Conservation (phyloP, 2,797 vertebrate genomes). For the Decapterus maruadsi region DNA sequence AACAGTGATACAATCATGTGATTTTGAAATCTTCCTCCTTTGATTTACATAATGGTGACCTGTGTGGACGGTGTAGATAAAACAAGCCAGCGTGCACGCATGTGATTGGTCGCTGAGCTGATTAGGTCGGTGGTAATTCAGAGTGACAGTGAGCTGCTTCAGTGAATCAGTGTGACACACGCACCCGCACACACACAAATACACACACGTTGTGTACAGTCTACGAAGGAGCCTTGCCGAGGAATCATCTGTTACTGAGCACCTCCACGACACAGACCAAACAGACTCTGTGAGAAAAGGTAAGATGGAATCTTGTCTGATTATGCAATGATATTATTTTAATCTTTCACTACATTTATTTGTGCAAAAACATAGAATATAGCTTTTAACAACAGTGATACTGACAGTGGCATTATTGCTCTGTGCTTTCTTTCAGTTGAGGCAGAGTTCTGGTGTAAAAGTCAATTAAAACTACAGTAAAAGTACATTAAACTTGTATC, state of each 20-base stretch:
- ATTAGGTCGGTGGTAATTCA: slow-evolving; percentile 74
- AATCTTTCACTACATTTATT: background rate
- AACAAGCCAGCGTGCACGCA: slow-evolving; percentile 41
- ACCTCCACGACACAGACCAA: slow-evolving; percentile 2
- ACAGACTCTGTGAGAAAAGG: slow-evolving; percentile 54
- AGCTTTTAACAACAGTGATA: background rate
- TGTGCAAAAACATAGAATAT: background rate
- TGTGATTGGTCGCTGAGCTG: slow-evolving; percentile 77
- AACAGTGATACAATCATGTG: background rate
- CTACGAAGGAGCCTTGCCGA: slow-evolving; percentile 45
- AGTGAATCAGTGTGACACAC: slow-evolving; percentile 53
- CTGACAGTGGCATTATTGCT: background rate
- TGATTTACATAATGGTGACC: slow-evolving; percentile 12
- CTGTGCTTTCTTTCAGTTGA: background rate
- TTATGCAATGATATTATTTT: background rate
- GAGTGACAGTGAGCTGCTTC: slow-evolving; percentile 78
- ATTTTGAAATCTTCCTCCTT: slow-evolving; percentile 3
- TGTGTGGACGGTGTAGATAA: slow-evolving; percentile 3
- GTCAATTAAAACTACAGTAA: background rate
- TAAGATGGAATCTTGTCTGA: slow-evolving; percentile 49
- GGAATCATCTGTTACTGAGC: slow-evolving; percentile 48
- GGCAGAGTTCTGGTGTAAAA: background rate
- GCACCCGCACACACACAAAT: slow-evolving; percentile 26
- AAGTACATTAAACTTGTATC: background rate
- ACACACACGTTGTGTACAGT: slow-evolving; percentile 6